A percentile compares a stretch with the other conserved stretches of the same genome.
phyloP scores from a whole-genome alignment of 2,888 invertebrate genomes.

The Odontocolon sp. region DNA sequence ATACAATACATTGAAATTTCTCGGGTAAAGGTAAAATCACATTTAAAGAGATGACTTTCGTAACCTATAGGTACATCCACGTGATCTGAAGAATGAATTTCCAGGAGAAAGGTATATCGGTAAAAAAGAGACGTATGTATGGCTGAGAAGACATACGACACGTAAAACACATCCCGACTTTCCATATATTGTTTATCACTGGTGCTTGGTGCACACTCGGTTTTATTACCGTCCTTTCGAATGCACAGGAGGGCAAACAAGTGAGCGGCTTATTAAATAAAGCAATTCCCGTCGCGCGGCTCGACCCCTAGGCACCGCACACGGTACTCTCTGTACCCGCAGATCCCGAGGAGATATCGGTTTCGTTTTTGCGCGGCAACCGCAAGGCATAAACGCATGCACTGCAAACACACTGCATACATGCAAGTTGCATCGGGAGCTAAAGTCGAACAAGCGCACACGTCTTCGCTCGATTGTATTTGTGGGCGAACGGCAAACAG shows the following conservation, averaged over 20 bases:
- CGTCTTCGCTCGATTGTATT: constrained; percentile 31
- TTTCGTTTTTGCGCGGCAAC: constrained; percentile 66
- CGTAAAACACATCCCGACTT: constrained; percentile 33
- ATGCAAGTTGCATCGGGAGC: neutral
- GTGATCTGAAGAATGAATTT: constrained; percentile 33
- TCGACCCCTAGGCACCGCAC: constrained; percentile 68
- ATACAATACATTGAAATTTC: too few species aligned
- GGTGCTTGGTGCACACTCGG: constrained; percentile 43
- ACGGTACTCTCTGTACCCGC: constrained; percentile 43
- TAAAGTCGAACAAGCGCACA: neutral
- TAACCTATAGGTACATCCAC: constrained; percentile 47
- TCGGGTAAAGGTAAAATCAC: too few species aligned
- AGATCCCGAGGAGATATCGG: constrained; percentile 73
- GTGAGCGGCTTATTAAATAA: constrained; percentile 76
- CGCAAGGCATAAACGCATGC: neutral
- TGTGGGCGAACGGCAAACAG: neutral
- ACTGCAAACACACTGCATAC: neutral
- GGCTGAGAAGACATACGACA: constrained; percentile 26
- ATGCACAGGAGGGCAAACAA: constrained; percentile 36
- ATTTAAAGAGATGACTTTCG: too few species aligned
- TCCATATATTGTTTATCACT: constrained; percentile 67
- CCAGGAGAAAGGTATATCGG: constrained; percentile 29
- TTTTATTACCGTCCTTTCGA: constrained; percentile 75
- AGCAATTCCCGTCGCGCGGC: constrained; percentile 75
- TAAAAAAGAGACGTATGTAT: neutral